Evolutionary conservation across 2,888 invertebrate genomes (phyloP).

Genomic region (Andricus curvator): DNA sequence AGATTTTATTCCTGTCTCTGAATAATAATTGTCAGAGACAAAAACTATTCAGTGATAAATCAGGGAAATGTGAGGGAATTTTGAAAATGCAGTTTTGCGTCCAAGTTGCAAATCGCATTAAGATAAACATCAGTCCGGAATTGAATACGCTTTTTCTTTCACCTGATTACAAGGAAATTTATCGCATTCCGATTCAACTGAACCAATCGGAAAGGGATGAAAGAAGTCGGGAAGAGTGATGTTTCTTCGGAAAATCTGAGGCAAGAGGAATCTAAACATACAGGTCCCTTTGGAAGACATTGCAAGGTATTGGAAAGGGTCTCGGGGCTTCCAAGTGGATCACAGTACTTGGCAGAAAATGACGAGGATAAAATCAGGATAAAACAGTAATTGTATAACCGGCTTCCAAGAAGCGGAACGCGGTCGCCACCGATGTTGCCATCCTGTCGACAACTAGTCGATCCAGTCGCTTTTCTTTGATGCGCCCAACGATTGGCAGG

Average conservation of each 20-base stretch:
- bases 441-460: slow-evolving; percentile 43
- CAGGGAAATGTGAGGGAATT: too few relatives aligned
- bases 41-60: too few relatives aligned
- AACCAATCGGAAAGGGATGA: slow-evolving; percentile 2
- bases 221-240: slow-evolving; percentile 23
- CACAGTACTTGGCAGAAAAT: slow-evolving; percentile 54
- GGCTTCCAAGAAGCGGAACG: slow-evolving; percentile 69
- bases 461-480: slow-evolving; percentile 35
- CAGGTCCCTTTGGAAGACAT: slow-evolving; percentile 16
- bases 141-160: slow-evolving; percentile 11
- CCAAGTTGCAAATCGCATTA: background rate
- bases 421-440: slow-evolving; percentile 54
- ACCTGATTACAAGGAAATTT: background rate
- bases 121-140: background rate
- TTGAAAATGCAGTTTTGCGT: too few relatives aligned
- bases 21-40: too few relatives aligned
- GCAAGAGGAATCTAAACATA: slow-evolving; percentile 13
- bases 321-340: slow-evolving; percentile 29
- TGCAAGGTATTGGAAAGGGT: background rate
- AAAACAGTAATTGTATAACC: slow-evolving; percentile 74
- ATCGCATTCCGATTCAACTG: slow-evolving; percentile 5
- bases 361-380: slow-evolving; percentile 65
- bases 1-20: too few relatives aligned
- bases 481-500: slow-evolving; percentile 27
- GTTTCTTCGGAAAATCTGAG: slow-evolving; percentile 20